These are phyloP conservation scores for Dolichopus griseipennis DNA, from an alignment of 2,888 invertebrate genomes.

Conservation along the genomic window DNA sequence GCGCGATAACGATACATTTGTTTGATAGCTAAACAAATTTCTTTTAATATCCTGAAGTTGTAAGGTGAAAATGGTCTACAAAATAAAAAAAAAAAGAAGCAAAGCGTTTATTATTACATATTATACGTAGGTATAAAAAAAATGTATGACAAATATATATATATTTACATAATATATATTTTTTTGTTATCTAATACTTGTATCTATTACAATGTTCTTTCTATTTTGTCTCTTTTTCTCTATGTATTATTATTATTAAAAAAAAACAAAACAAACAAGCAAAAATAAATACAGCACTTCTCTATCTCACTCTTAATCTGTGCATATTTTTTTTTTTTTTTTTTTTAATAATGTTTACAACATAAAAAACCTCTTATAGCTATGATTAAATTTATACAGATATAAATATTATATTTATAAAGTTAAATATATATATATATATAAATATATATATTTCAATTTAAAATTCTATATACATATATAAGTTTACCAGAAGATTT, in stretches of 20 bases:
- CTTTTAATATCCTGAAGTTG: background rate
- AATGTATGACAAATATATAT: background rate
- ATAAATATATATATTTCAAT: too few relatives aligned
- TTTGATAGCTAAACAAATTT: constrained; percentile 6
- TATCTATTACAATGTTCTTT: background rate
- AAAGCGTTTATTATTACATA: background rate
- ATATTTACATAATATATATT: background rate
- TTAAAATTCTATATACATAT: too few relatives aligned
- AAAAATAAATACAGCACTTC: background rate
- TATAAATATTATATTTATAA: too few relatives aligned
- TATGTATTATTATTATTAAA: background rate
- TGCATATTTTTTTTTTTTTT: background rate
- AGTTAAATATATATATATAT: too few relatives aligned
- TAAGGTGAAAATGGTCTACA: background rate
- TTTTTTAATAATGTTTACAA: constrained; percentile 1
- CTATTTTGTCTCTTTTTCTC: background rate
- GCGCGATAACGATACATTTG: constrained; percentile 3
- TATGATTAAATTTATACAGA: background rate
- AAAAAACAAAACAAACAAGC: too few relatives aligned
- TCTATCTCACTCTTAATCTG: background rate
- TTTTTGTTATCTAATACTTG: background rate
- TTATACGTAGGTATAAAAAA: background rate
- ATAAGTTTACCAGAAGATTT: too few relatives aligned
- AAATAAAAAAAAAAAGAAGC: background rate
- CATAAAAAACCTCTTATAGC: background rate